Percentiles rank a stretch among this genome's conserved stretches.
Evolutionary conservation across 2,888 invertebrate genomes (phyloP).

Genomic region (Rhamphomyia laevipes): DNA sequence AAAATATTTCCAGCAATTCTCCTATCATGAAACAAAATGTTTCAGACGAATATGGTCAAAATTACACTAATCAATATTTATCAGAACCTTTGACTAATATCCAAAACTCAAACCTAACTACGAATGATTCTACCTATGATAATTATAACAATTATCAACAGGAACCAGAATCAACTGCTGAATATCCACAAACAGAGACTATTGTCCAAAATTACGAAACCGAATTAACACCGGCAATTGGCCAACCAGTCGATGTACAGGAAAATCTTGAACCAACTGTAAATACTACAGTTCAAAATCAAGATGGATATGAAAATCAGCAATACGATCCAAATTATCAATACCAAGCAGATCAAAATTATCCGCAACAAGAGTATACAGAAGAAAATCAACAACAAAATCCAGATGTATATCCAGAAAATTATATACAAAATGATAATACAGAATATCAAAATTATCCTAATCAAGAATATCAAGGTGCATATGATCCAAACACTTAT

Average conservation of each 20-base stretch:
- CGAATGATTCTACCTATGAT: neutral
- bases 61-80: neutral
- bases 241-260: too few species aligned
- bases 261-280: too few species aligned
- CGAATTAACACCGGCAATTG: too few species aligned
- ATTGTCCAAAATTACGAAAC: too few species aligned
- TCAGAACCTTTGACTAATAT: too few species aligned
- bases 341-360: too few species aligned
- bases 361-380: too few species aligned
- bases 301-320: neutral
- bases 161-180: slow-evolving; percentile 3
- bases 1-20: slow-evolving; percentile 3
- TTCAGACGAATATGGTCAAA: neutral
- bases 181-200: neutral
- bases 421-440: slow-evolving; percentile 13
- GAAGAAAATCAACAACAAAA: slow-evolving; percentile 1
- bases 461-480: slow-evolving; percentile 23
- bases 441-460: slow-evolving; percentile 32
- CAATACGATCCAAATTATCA: neutral
- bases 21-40: slow-evolving; percentile 1
- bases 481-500: slow-evolving; percentile 30
- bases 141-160: slow-evolving; percentile 6
- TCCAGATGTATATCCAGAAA: slow-evolving; percentile 3
- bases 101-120: neutral
- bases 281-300: too few species aligned